Evolutionary conservation across 1,140 invertebrate species (phyloP).

Genomic region (Bombus impatiens): DNA sequence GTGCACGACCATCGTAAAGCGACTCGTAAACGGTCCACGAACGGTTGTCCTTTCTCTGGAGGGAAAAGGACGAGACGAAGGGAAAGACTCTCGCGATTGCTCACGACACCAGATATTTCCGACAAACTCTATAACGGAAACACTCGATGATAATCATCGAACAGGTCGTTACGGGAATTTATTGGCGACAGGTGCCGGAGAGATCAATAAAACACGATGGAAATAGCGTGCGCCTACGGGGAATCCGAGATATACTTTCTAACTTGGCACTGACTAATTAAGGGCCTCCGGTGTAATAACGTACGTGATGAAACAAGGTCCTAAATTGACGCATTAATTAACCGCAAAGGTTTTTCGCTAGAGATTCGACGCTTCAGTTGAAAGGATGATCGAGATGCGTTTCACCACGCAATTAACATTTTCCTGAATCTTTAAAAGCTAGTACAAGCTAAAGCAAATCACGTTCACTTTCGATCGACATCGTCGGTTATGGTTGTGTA

Average conservation of each 20-base stretch:
- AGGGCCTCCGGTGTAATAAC: background rate
- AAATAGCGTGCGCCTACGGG: background rate
- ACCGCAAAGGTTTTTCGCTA: background rate
- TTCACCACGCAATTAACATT: background rate
- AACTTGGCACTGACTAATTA: background rate
- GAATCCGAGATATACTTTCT: background rate
- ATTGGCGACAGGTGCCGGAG: constrained; percentile 44
- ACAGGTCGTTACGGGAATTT: constrained; percentile 28
- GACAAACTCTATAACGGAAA: constrained; percentile 18
- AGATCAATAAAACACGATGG: constrained; percentile 21
- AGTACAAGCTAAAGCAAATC: no score
- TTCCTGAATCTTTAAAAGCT: background rate
- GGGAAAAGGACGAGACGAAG: background rate
- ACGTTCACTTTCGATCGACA: background rate
- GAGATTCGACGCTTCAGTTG: background rate
- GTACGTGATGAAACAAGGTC: background rate
- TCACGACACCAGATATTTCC: constrained; percentile 5
- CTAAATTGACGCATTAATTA: background rate
- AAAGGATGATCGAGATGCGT: no score
- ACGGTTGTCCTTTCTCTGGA: background rate
- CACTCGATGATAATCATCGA: constrained; percentile 14
- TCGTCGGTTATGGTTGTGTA: no score
- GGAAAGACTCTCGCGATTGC: background rate
- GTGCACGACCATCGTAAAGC: constrained; percentile 37
- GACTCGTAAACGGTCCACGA: constrained; percentile 34